phyloP scores from a whole-genome alignment of 2,888 invertebrate species.

The Papilio demoleus region DNA sequence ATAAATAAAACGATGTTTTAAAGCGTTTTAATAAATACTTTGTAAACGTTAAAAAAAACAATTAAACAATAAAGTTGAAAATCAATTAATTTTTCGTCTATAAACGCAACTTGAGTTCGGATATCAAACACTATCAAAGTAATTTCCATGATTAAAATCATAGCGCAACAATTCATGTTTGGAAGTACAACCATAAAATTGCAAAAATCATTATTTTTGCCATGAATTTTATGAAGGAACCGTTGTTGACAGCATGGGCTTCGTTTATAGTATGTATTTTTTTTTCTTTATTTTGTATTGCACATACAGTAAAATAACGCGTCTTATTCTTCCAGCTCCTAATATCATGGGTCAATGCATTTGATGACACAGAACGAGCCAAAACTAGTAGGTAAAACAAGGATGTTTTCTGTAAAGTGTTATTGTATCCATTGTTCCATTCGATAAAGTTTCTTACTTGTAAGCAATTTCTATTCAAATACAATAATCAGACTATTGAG shows the following conservation, averaged over 20 bases:
- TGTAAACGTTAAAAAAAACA: not conserved
- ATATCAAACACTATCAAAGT: conserved; percentile 50
- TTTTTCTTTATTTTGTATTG: conserved; percentile 26
- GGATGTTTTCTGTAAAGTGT: conserved; percentile 36
- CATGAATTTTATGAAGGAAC: conserved; percentile 48
- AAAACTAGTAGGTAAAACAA: conserved; percentile 54
- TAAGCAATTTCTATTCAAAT: conserved; percentile 33
- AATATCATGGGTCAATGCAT: conserved; percentile 47
- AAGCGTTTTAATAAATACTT: conserved; percentile 47
- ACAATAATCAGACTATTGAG: conserved; percentile 40
- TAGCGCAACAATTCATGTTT: conserved; percentile 52
- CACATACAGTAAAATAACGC: conserved; percentile 16
- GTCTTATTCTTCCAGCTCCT: conserved; percentile 48
- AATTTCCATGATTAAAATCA: conserved; percentile 62
- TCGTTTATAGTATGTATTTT: conserved; percentile 51
- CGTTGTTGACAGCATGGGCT: conserved; percentile 52
- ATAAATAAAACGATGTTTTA: not conserved
- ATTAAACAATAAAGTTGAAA: conserved; percentile 2
- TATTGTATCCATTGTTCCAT: conserved; percentile 37
- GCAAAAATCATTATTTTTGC: conserved; percentile 40
- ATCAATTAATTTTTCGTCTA: conserved; percentile 22
- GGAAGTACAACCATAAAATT: conserved; percentile 33
- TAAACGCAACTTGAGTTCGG: conserved; percentile 19
- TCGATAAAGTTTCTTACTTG: conserved; percentile 36
- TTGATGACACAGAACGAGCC: conserved; percentile 49